These are phyloP conservation scores for Euplagia quadripunctaria DNA, from an alignment of 2,888 invertebrate genomes.

Conservation along the genomic window DNA sequence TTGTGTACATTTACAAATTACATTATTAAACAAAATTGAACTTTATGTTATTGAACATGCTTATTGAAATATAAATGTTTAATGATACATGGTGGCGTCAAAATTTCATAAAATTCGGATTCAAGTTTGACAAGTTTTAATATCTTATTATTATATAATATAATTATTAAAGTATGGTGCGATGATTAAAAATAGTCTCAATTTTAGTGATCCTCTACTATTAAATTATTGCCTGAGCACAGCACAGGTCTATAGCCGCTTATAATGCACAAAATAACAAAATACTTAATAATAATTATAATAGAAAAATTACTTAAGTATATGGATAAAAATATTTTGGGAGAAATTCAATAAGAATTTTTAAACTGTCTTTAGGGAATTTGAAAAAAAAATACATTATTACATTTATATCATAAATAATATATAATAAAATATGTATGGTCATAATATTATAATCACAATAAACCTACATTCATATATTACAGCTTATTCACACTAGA, in stretches of 20 bases:
- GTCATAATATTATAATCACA: slow-evolving; percentile 7
- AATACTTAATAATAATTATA: slow-evolving; percentile 36
- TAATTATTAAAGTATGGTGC: no score
- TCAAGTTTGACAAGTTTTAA: no score
- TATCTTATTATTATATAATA: no score
- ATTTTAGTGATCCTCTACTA: slow-evolving; percentile 28
- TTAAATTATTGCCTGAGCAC: slow-evolving; percentile 39
- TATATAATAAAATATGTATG: slow-evolving; percentile 2
- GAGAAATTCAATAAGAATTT: slow-evolving; percentile 32
- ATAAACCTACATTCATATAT: neutral
- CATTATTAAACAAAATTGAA: no score
- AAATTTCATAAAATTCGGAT: no score
- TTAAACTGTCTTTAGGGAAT: slow-evolving; percentile 41
- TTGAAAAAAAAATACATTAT: slow-evolving; percentile 20
- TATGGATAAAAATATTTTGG: slow-evolving; percentile 54
- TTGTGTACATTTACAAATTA: no score
- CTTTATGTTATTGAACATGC: no score
- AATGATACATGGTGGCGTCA: no score
- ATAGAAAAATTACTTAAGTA: slow-evolving; percentile 30
- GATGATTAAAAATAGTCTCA: slow-evolving; percentile 19
- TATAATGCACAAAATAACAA: slow-evolving; percentile 71
- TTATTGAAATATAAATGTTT: no score
- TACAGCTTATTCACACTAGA: slow-evolving; percentile 1
- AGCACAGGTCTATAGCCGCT: slow-evolving; percentile 68
- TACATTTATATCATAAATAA: neutral